Percentiles rank a stretch among this genome's conserved stretches.
These are phyloP conservation scores for Aldrovandia affinis DNA, from an alignment of 2,797 vertebrate genomes.

Conservation along the genomic window DNA sequence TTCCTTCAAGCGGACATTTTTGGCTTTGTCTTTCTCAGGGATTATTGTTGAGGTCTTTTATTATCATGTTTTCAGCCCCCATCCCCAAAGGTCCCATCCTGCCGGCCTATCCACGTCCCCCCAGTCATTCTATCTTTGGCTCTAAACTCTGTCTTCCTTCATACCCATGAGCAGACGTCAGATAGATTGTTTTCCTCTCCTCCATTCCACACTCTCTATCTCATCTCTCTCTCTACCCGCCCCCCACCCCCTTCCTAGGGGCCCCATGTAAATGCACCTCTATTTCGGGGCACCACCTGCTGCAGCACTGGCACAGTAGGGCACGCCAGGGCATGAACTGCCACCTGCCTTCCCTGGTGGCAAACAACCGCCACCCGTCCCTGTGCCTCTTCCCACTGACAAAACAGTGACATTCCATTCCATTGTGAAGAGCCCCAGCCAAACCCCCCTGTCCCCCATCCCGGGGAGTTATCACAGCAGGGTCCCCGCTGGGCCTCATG, in stretches of 20 bases:
- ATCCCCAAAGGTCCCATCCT: background rate
- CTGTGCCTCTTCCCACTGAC: slow-evolving; percentile 54
- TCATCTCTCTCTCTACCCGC: background rate
- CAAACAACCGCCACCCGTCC: slow-evolving; percentile 47
- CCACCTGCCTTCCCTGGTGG: slow-evolving; percentile 59
- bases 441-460: background rate
- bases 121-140: slow-evolving; percentile 20
- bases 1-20: background rate
- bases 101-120: background rate
- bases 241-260: background rate
- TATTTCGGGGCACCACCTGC: slow-evolving; percentile 55
- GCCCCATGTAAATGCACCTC: slow-evolving; percentile 35
- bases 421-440: slow-evolving; percentile 54
- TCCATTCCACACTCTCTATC: background rate
- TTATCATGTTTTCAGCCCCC: background rate
- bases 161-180: background rate
- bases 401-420: slow-evolving; percentile 65
- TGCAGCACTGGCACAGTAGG: slow-evolving; percentile 37
- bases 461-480: background rate
- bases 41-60: background rate
- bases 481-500: background rate
- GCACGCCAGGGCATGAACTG: slow-evolving; percentile 46
- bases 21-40: background rate
- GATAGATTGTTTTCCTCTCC: slow-evolving; percentile 31
- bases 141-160: slow-evolving; percentile 10